Conservation (phyloP, 1,140 invertebrate genomes). For the Laupala kohalensis region DNA sequence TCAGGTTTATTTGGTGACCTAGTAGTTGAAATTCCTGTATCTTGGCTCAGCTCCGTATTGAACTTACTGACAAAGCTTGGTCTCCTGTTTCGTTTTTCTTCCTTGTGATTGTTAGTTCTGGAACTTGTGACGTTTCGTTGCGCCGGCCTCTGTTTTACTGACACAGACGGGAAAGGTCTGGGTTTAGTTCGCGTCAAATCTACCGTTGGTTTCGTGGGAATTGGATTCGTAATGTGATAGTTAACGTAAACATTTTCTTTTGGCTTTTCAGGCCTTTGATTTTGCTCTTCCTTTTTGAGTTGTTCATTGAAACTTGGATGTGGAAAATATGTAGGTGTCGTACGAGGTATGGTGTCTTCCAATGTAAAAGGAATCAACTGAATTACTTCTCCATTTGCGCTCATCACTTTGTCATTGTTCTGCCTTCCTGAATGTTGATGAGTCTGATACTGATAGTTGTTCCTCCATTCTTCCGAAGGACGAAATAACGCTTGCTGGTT, state of each 20-base stretch:
- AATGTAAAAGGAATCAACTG: background rate
- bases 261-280: background rate
- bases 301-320: background rate
- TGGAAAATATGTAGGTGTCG: background rate
- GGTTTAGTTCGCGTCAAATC: too few relatives aligned
- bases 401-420: background rate
- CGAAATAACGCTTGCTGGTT: background rate
- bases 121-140: background rate
- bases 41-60: background rate
- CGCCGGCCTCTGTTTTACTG: too few relatives aligned
- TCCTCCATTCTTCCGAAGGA: too few relatives aligned
- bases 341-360: background rate
- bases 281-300: background rate
- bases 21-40: background rate
- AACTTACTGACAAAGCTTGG: background rate
- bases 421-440: too few relatives aligned
- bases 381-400: background rate
- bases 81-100: background rate
- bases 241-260: background rate
- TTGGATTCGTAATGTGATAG: background rate
- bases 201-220: too few relatives aligned
- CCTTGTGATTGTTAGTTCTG: background rate
- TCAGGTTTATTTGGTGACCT: background rate
- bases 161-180: too few relatives aligned
- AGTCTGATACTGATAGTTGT: too few relatives aligned